Base-by-base conservation (phyloP, 2,113 vertebrate species). In the Sciurus niger region DNA sequence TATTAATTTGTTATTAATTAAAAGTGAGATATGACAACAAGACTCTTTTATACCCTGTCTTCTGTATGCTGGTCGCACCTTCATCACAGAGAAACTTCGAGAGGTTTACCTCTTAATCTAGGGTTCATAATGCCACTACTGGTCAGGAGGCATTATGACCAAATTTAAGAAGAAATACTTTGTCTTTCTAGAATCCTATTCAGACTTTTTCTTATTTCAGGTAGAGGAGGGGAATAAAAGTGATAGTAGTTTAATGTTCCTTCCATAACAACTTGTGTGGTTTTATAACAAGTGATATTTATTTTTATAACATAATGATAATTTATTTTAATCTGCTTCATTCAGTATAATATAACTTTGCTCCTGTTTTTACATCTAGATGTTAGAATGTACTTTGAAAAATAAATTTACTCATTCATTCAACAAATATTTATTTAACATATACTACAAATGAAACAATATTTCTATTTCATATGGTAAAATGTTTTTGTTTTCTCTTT, bases 1-100 rank as follows among this genome's bases (percentile, higher is more conserved):
- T 87, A 12, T 90, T 17, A 51, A 89, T 73, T 46, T 32, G 1
- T 51, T 8, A 67, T 72, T 68, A 73, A 73, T 46, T 48, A 70
- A n/a, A 89, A 74, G 63, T 83, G 73, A 22, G n/a, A 34, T 32
- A 86, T 18, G 16, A 46, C 37, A 79, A 34, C 10, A 65, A 60
- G 43, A 70, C 1, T 89, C 7, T 25, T 77, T n/a, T 58, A 40
- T 0, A 51, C 1, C 7, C 9, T 16, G 1, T 3, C 3, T 0
- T 90, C 11, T 11, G 4, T 67, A 6, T 30, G 1, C 1, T 73
- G 30, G 9, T 30, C 34, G 28, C 13, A 67, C 22, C 37, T 95
- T 6, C 7, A n/a, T 68, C 12, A 84, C 13, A 87, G 12, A 79
- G 34, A 32, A n/a, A 80, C 16, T 34, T 34, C 14, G 6, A 32